Conservation (phyloP, 2,888 invertebrate species). For the Diadromus collaris region DNA sequence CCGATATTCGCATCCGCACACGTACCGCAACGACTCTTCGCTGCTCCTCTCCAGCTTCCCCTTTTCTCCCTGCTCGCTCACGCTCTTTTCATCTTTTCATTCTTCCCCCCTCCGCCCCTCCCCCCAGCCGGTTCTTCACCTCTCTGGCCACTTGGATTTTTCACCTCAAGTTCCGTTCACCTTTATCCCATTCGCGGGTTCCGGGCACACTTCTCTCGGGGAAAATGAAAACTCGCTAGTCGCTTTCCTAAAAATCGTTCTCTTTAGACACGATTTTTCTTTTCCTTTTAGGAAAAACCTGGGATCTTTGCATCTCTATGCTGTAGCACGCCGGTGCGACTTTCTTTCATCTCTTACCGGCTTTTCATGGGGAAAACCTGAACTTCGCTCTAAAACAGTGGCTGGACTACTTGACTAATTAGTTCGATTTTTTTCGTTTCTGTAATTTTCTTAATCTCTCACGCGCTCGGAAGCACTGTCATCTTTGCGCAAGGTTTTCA, state of each 20-base stretch:
- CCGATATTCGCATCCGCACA: slow-evolving; percentile 61
- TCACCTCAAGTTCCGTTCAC: slow-evolving; percentile 28
- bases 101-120: slow-evolving; percentile 13
- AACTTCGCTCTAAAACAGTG: slow-evolving; percentile 24
- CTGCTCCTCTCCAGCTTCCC: background rate
- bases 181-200: slow-evolving; percentile 31
- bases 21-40: slow-evolving; percentile 42
- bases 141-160: slow-evolving; percentile 26
- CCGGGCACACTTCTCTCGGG: slow-evolving; percentile 28
- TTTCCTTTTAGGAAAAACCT: background rate
- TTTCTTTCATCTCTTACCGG: slow-evolving; percentile 13
- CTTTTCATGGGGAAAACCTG: background rate
- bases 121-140: background rate
- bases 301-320: background rate
- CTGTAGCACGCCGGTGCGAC: slow-evolving; percentile 18
- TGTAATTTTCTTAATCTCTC: no score
- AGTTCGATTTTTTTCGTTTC: slow-evolving; percentile 45
- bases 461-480: slow-evolving; percentile 16
- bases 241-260: slow-evolving; percentile 15
- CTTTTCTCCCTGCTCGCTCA: slow-evolving; percentile 31
- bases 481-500: background rate
- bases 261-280: slow-evolving; percentile 39
- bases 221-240: slow-evolving; percentile 44
- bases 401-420: slow-evolving; percentile 45
- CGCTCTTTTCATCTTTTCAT: slow-evolving; percentile 24